Evolutionary conservation across 64 coral and sea anemone genomes (phyloP).

Genomic region (Actinia equina): DNA sequence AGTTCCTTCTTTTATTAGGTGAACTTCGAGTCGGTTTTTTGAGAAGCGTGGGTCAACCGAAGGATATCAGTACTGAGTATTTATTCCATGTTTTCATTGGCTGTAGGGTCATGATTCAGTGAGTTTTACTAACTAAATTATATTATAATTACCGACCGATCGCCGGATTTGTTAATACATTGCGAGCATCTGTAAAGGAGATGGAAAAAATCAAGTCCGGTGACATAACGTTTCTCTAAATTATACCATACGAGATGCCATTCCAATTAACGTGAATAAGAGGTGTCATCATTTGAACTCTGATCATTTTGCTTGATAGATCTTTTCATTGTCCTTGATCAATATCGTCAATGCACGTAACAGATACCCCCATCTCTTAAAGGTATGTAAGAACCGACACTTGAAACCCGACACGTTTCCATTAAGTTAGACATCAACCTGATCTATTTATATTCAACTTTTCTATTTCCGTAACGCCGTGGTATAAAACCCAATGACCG

Average conservation of each 20-base stretch:
- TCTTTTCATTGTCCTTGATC: constrained; percentile 3
- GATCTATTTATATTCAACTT: not conserved
- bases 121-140: too few relatives aligned
- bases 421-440: not conserved
- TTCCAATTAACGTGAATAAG: not conserved
- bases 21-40: too few relatives aligned
- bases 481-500: not conserved
- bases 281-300: not conserved
- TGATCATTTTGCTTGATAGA: not conserved
- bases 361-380: not conserved
- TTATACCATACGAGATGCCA: not conserved
- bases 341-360: not conserved
- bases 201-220: not conserved
- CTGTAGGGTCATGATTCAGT: too few relatives aligned
- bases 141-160: too few relatives aligned
- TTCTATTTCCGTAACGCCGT: constrained; percentile 24
- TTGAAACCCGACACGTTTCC: constrained; percentile 4
- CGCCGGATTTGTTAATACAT: too few relatives aligned
- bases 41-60: too few relatives aligned
- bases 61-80: too few relatives aligned
- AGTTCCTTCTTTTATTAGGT: too few relatives aligned
- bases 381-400: not conserved
- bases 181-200: not conserved
- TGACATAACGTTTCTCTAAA: not conserved
- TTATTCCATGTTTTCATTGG: too few relatives aligned